Evolutionary conservation across 2,888 invertebrate species (phyloP).

Genomic region (Steinernema hermaphroditum): DNA sequence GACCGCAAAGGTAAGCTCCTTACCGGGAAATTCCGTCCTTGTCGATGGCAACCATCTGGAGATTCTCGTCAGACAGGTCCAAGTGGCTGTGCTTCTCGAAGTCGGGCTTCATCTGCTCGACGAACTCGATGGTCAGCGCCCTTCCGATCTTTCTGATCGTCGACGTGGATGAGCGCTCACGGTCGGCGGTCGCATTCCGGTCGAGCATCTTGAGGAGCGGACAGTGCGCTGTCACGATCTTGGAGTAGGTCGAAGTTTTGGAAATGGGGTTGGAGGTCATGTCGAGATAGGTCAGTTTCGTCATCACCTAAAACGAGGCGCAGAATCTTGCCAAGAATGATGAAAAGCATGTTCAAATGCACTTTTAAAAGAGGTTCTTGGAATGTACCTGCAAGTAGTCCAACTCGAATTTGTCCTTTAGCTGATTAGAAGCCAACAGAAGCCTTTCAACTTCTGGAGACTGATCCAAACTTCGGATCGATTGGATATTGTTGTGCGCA

Average conservation of each 20-base stretch:
- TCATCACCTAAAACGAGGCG: conserved; percentile 47
- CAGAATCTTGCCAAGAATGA: no score
- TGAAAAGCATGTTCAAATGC: conserved; percentile 32
- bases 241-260: conserved; percentile 11
- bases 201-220: conserved; percentile 1
- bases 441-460: conserved; percentile 43
- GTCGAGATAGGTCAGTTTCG: conserved; percentile 52
- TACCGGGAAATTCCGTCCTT: conserved; percentile 16
- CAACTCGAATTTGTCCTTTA: conserved; percentile 44
- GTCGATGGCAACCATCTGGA: conserved; percentile 46
- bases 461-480: conserved; percentile 51
- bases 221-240: not conserved
- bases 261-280: conserved; percentile 45
- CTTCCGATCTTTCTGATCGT: conserved; percentile 37
- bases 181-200: not conserved
- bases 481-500: conserved; percentile 47
- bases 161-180: not conserved
- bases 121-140: conserved; percentile 44
- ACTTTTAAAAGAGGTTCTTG: not conserved
- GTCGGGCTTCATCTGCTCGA: conserved; percentile 38
- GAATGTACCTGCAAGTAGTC: conserved; percentile 37
- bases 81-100: conserved; percentile 27
- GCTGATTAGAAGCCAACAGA: conserved; percentile 39
- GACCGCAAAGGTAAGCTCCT: not conserved
- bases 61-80: conserved; percentile 36